A percentile compares a stretch with the other conserved stretches of the same genome.
Conservation (phyloP, 2,888 invertebrate genomes). For the Clepsis dumicolana region DNA sequence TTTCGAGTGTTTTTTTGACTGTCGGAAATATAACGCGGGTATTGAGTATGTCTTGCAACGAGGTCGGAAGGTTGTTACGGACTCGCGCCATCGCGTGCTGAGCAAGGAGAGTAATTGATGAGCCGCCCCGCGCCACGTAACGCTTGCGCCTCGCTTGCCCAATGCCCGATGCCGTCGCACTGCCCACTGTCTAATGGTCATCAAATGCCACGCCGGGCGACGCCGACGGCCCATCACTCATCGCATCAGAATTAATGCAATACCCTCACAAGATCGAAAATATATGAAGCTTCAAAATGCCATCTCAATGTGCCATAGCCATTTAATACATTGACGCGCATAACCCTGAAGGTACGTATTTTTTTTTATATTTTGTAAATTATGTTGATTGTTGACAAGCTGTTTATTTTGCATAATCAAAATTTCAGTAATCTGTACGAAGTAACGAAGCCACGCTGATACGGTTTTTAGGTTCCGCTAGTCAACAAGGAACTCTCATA, state of each 20-base stretch:
- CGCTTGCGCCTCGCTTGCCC: conserved; percentile 47
- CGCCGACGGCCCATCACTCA: conserved; percentile 34
- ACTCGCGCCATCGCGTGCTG: conserved; percentile 41
- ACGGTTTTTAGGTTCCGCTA: no score
- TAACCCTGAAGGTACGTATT: conserved; percentile 2
- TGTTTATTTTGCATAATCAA: conserved; percentile 11
- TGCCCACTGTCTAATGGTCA: conserved; percentile 36
- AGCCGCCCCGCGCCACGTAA: conserved; percentile 50
- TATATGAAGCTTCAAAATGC: conserved; percentile 19
- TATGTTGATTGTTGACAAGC: conserved; percentile 12
- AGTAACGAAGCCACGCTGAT: conserved; percentile 1
- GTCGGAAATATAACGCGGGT: no score
- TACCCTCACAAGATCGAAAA: conserved; percentile 7
- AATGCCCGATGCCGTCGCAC: conserved; percentile 33
- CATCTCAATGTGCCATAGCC: conserved; percentile 1
- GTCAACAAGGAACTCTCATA: no score
- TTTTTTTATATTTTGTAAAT: conserved; percentile 22
- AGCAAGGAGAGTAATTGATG: conserved; percentile 51
- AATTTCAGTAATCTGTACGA: background rate
- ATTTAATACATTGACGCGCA: background rate
- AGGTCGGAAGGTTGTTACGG: conserved; percentile 4
- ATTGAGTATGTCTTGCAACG: background rate
- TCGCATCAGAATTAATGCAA: conserved; percentile 30
- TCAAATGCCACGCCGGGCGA: conserved; percentile 36
- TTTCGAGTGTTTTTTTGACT: no score